phyloP scores from a whole-genome alignment of 2,113 vertebrate species.

The Nymphicus hollandicus region DNA sequence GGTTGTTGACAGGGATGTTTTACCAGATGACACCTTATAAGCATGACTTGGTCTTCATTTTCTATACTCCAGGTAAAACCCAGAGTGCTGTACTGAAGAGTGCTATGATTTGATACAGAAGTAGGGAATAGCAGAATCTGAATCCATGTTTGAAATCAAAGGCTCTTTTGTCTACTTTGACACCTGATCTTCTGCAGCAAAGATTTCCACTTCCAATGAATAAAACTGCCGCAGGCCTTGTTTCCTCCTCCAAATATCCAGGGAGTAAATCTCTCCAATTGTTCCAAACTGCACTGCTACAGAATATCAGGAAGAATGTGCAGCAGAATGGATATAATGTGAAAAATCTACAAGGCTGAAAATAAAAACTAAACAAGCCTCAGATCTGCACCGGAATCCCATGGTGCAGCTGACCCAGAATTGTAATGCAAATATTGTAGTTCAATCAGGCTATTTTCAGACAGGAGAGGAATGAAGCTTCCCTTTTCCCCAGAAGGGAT shows the following conservation, averaged over 20 bases:
- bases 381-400: constrained; percentile 52
- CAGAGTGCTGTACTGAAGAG: background rate
- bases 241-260: background rate
- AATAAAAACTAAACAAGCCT: constrained; percentile 53
- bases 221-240: constrained; percentile 24
- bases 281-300: background rate
- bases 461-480: constrained; percentile 45
- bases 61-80: background rate
- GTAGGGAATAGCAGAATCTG: background rate
- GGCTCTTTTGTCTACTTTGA: constrained; percentile 45
- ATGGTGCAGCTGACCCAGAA: constrained; percentile 67
- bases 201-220: constrained; percentile 16
- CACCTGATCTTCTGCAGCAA: constrained; percentile 29
- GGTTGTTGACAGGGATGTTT: background rate
- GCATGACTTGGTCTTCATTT: background rate
- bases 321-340: constrained; percentile 19
- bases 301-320: constrained; percentile 3
- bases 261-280: constrained; percentile 29
- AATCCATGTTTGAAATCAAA: constrained; percentile 37
- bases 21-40: background rate
- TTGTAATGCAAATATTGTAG: constrained; percentile 70
- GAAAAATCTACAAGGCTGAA: constrained; percentile 54
- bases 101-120: background rate
- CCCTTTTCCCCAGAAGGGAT: constrained; percentile 67
- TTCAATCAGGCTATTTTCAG: constrained; percentile 72